Base-by-base conservation (phyloP, 2,888 invertebrate genomes). In the Cotesia congregata region DNA sequence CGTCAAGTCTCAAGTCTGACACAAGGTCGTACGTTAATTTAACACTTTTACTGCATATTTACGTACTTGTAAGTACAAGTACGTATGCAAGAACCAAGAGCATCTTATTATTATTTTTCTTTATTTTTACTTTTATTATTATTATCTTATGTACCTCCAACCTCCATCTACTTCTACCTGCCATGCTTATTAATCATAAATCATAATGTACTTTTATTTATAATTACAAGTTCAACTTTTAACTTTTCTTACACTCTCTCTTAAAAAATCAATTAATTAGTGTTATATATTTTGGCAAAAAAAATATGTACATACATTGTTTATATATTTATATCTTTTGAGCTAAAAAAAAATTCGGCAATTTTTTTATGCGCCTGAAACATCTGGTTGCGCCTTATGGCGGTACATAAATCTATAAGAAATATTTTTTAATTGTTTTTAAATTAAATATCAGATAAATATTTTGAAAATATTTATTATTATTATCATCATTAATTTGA, bases 1-100 rank as follows among this genome's bases (percentile, higher is more conserved):
- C 7, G 65, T 78, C 68, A 78, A 71, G 78, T 62, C 65, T 77
- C 70, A 62, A 70, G 72, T 60, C 65, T 39, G 71, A 67, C 50
- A 7, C 74, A 77, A 68, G 79, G 72, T 60, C 74, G 64, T 41
- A 30, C 70, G 67, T 40, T 38, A n/a, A 68, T 40, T 50, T n/a
- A 50, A 30, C 70, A 70, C n/a, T 17, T 6, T 17, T 50, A 70
- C 50, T 30, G 41, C 59, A 50, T 17, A 41, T 60, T 70, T 60
- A 50, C n/a, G 15, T 60, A 68, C 30, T 67, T 67, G 9, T 30
- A 38, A 38, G 38, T 38, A 15, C 38, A 17, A 30, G 38, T 39
- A 70, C 17, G 41, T 70, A 50, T 50, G 50, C 50, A 12, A 12
- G 50, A 12, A 50, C 12, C 6, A 12, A 50, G 50, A 9, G 50